Conservation (phyloP, 1,140 invertebrate species). For the Spodoptera frugiperda region DNA sequence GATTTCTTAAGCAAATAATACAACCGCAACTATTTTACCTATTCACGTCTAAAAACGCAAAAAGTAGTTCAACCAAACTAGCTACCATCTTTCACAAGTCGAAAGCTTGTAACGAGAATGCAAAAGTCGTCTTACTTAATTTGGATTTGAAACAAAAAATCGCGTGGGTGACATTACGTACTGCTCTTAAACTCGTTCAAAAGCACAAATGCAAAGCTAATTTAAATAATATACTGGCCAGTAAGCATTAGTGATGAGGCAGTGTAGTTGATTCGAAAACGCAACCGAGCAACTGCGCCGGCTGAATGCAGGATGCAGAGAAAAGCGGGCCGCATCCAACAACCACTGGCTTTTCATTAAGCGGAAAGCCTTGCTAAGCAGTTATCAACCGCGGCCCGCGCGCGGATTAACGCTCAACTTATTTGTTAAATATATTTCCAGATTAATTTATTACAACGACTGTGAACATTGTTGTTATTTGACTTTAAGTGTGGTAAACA, state of each 20-base stretch:
- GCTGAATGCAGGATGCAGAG: constrained; percentile 29
- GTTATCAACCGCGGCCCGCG: constrained; percentile 43
- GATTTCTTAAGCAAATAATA: not conserved
- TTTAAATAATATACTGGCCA: constrained; percentile 37
- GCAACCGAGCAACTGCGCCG: constrained; percentile 20
- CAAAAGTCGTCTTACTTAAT: constrained; percentile 3
- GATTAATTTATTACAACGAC: constrained; percentile 3
- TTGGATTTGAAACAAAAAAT: not conserved
- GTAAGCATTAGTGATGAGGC: constrained; percentile 28
- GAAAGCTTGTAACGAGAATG: not conserved
- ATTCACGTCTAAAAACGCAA: not conserved
- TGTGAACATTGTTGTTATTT: not conserved
- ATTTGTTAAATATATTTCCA: constrained; percentile 47
- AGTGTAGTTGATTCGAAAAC: constrained; percentile 27
- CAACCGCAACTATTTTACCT: not conserved
- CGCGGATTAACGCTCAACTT: constrained; percentile 47
- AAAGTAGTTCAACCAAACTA: not conserved
- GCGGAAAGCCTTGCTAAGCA: constrained; percentile 40
- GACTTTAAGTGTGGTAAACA: constrained; percentile 13
- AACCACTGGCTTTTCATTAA: constrained; percentile 48
- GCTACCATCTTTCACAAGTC: not conserved
- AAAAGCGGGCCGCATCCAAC: constrained; percentile 28
- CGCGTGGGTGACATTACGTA: not conserved
- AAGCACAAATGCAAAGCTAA: constrained; percentile 32
- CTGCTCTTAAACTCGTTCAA: constrained; percentile 3